Conservation (phyloP, 1,140 invertebrate species). For the Hermatobates lingyangjiaoensis region DNA sequence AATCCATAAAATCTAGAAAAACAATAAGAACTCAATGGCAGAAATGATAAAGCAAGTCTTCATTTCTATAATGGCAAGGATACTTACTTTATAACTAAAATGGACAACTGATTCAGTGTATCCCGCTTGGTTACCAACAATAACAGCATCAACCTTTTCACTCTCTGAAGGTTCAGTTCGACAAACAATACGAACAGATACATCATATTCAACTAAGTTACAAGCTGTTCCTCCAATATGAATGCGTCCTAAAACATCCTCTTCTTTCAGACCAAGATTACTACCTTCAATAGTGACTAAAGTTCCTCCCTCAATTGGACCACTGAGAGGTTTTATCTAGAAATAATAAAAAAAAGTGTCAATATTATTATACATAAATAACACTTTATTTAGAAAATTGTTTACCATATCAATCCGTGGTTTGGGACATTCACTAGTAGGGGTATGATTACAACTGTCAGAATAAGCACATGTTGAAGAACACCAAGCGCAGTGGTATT, state of each 20-base stretch:
- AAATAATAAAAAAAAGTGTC: constrained; percentile 12
- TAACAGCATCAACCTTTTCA: constrained; percentile 58
- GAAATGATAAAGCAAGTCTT: neutral
- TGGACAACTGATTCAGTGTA: constrained; percentile 71
- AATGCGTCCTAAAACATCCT: constrained; percentile 80
- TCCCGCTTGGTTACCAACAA: constrained; percentile 75
- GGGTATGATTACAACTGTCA: constrained; percentile 51
- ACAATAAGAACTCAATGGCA: neutral
- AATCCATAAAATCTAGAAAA: neutral
- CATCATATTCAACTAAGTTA: constrained; percentile 69
- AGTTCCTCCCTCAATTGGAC: constrained; percentile 90
- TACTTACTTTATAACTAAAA: constrained; percentile 60
- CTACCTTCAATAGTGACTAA: constrained; percentile 87
- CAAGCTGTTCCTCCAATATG: constrained; percentile 79
- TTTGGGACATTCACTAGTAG: constrained; percentile 67
- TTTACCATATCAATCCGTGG: constrained; percentile 77
- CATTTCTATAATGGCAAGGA: neutral
- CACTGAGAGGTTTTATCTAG: constrained; percentile 77
- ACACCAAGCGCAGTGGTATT: constrained; percentile 88
- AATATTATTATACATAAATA: neutral
- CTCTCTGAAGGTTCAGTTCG: constrained; percentile 52
- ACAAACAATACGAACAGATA: constrained; percentile 80
- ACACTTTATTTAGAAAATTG: constrained; percentile 1
- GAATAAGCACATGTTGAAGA: constrained; percentile 65
- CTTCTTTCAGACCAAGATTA: constrained; percentile 76